Conservation (phyloP, 2,113 vertebrate species). For the Platysternon megacephalum region DNA sequence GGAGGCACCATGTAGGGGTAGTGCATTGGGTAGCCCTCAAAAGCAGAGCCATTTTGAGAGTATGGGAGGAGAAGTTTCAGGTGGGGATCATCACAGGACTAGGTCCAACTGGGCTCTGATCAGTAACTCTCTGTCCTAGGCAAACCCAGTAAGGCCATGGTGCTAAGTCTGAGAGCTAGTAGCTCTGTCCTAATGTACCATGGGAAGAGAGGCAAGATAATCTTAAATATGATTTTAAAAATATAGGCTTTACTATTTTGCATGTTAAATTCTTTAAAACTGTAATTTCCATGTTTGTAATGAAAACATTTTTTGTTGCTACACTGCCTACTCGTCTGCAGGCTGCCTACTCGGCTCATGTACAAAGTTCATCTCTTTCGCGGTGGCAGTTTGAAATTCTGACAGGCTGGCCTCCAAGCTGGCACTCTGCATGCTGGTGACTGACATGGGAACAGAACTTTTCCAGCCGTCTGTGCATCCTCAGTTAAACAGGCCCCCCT, state of each 20-base stretch:
- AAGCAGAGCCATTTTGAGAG: neutral
- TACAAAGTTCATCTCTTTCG: slow-evolving; percentile 60
- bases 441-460: slow-evolving; percentile 53
- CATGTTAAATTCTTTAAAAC: neutral
- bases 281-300: neutral
- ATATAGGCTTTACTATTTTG: neutral
- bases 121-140: neutral
- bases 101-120: neutral
- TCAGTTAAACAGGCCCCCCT: slow-evolving; percentile 23
- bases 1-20: neutral
- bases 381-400: slow-evolving; percentile 27
- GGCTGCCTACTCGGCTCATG: slow-evolving; percentile 15
- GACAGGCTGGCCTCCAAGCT: slow-evolving; percentile 62
- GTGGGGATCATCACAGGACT: neutral
- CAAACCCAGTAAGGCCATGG: neutral
- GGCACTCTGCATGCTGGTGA: slow-evolving; percentile 1
- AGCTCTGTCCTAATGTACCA: neutral
- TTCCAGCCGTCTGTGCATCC: slow-evolving; percentile 60
- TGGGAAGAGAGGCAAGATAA: neutral
- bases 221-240: neutral
- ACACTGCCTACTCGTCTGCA: neutral
- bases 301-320: neutral
- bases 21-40: neutral
- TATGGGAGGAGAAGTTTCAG: neutral
- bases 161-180: neutral